Conservation (phyloP, 2,888 invertebrate species). For the Caenorhabditis afra region DNA sequence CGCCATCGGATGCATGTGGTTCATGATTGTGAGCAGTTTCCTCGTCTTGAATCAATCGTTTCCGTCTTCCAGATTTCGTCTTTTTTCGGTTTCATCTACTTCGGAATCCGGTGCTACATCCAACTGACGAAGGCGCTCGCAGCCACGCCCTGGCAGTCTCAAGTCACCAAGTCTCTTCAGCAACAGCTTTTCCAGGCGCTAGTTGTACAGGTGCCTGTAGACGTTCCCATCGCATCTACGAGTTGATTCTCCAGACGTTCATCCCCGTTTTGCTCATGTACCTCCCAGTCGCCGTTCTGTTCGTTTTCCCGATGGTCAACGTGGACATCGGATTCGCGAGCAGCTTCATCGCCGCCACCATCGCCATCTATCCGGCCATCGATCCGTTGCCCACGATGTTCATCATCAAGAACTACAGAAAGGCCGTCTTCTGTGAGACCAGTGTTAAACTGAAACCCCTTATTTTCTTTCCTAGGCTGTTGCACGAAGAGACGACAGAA, state of each 20-base stretch:
- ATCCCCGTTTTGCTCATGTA: conserved; percentile 15
- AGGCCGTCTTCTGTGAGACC: too few relatives aligned
- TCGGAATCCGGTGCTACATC: conserved; percentile 14
- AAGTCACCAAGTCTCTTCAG: conserved; percentile 8
- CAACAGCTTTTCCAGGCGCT: conserved; percentile 31
- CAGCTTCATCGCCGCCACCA: neutral
- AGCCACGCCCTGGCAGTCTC: neutral
- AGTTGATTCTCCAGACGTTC: conserved; percentile 5
- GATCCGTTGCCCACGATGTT: conserved; percentile 15
- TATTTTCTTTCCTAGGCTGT: too few relatives aligned
- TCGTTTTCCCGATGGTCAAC: neutral
- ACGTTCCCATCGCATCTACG: too few relatives aligned
- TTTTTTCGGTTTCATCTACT: conserved; percentile 2
- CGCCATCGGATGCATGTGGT: conserved; percentile 15
- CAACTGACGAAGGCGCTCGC: conserved; percentile 1
- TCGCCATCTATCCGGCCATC: conserved; percentile 1
- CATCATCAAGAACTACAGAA: conserved; percentile 12
- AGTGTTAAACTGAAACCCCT: too few relatives aligned
- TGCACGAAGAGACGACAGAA: too few relatives aligned
- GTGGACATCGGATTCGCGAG: neutral
- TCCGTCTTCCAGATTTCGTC: conserved; percentile 2
- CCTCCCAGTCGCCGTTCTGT: neutral
- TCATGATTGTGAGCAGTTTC: conserved; percentile 7
- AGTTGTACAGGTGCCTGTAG: neutral
- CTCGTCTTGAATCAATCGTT: neutral